A percentile compares a stretch with the other conserved stretches of the same genome.
These are phyloP conservation scores for Austrolebias charrua DNA, from an alignment of 2,797 vertebrate species.

Conservation along the genomic window DNA sequence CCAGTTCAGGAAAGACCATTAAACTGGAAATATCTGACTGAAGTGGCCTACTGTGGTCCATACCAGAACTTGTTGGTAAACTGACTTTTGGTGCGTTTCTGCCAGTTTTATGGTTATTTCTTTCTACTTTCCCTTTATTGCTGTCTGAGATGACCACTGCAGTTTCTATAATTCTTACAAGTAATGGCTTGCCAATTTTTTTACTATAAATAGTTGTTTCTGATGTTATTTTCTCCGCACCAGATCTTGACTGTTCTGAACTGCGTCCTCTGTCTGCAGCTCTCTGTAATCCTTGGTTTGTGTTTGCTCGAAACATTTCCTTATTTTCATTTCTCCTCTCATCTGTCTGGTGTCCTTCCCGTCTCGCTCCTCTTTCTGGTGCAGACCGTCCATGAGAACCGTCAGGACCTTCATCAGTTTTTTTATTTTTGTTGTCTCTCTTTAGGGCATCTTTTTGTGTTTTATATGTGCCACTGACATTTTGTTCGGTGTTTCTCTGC, in stretches of 20 bases:
- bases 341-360: rapidly evolving
- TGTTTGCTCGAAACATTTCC: rapidly evolving
- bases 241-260: rapidly evolving
- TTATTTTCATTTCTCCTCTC: not conserved
- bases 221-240: not conserved
- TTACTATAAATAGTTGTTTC: not conserved
- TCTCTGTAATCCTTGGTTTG: rapidly evolving
- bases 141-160: too few species aligned
- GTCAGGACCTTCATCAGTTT: rapidly evolving
- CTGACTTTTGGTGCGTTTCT: too few species aligned
- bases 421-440: not conserved
- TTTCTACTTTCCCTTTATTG: too few species aligned
- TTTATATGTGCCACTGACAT: not conserved
- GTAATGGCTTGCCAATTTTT: too few species aligned
- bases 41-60: too few species aligned
- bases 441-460: not conserved
- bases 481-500: not conserved
- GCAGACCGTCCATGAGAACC: rapidly evolving
- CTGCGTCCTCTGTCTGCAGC: rapidly evolving
- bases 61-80: too few species aligned
- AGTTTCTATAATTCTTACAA: too few species aligned
- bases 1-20: too few species aligned
- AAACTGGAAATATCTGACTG: too few species aligned
- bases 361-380: not conserved
- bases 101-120: too few species aligned